Base-by-base conservation (phyloP, 2,113 vertebrate species). In the Cephalopterus ornatus region DNA sequence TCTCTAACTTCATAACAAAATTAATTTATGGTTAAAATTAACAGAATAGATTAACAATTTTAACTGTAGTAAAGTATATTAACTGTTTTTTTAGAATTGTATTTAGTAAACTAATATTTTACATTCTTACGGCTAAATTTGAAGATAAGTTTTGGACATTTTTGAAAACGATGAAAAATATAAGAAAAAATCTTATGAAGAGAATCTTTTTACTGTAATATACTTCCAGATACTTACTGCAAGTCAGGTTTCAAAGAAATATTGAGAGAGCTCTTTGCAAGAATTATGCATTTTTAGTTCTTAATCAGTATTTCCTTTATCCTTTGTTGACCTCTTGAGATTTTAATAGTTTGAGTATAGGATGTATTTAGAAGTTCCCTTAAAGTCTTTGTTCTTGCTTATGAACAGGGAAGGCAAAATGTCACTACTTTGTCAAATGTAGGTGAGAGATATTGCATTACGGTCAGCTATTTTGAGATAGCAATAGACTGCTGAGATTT, bases 361-460 rank as follows among this genome's bases (percentile, higher is more conserved):
- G 9, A 41, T 77, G 19, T 21, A 33, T 78, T 70, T 77, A 77
- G 46, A 50, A 0, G 0, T 62, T n/a, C 6, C 15, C 2, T 61
- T 56, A 33, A 80, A 76, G 4, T 67, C 33, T 81, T 74, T 71
- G 6, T 71, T 8, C 23, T 58, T 88, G 33, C 28, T 41, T 81
- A 46, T 30, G 30, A 86, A n/a, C 55, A 70, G 50, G 30, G 23
- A 65, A 79, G 82, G 32, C 8, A 76, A 84, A 76, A 44, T 58
- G 50, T 41, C 66, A 75, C 39, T 41, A n/a, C 30, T 65, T 65
- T 88, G 52, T 65, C 78, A 92, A 73, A 83, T 42, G 30, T 1
- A 37, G 17, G 15, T 74, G 39, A 80, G 6, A 62, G 50, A 59
- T 71, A 30, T 42, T 19, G 0, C 44, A 16, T 90, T 90, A 56